Percentiles rank a stretch among this genome's conserved stretches.
These are phyloP conservation scores for Acipenser oxyrinchus DNA, from an alignment of 2,797 vertebrate species.

Conservation along the genomic window DNA sequence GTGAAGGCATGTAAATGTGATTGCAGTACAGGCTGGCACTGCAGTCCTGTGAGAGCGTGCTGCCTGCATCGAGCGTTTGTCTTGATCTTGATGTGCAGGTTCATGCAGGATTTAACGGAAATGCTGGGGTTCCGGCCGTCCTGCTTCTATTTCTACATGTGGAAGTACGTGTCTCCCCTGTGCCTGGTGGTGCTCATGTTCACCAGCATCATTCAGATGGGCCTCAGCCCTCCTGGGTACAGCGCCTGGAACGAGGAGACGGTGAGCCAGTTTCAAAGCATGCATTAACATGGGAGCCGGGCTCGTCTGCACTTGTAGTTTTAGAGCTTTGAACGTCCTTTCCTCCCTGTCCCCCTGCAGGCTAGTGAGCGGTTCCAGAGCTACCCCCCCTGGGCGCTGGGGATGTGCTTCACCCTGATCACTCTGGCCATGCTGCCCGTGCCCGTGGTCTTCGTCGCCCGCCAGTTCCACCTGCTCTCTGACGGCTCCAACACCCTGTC, in stretches of 20 bases:
- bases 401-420: conserved; percentile 81
- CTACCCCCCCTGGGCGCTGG: conserved; percentile 88
- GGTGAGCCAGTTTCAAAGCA: conserved; percentile 55
- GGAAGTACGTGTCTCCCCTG: conserved; percentile 88
- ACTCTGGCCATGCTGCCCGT: conserved; percentile 79
- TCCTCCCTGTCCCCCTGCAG: conserved; percentile 40
- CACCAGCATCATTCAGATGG: conserved; percentile 79
- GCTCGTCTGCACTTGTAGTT: no score
- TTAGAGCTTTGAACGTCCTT: background rate
- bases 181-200: conserved; percentile 82
- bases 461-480: conserved; percentile 83
- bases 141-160: conserved; percentile 84
- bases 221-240: conserved; percentile 81
- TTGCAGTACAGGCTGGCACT: background rate
- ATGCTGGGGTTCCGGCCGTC: conserved; percentile 86
- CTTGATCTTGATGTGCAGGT: conserved; percentile 48
- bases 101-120: conserved; percentile 92
- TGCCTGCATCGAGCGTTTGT: no score
- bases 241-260: conserved; percentile 84
- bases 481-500: conserved; percentile 94
- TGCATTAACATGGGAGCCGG: no score
- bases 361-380: conserved; percentile 77
- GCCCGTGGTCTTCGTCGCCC: conserved; percentile 76
- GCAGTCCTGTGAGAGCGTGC: background rate
- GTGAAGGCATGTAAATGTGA: background rate